phyloP scores from a whole-genome alignment of 2,888 invertebrate species.

The Caenorhabditis becei region DNA sequence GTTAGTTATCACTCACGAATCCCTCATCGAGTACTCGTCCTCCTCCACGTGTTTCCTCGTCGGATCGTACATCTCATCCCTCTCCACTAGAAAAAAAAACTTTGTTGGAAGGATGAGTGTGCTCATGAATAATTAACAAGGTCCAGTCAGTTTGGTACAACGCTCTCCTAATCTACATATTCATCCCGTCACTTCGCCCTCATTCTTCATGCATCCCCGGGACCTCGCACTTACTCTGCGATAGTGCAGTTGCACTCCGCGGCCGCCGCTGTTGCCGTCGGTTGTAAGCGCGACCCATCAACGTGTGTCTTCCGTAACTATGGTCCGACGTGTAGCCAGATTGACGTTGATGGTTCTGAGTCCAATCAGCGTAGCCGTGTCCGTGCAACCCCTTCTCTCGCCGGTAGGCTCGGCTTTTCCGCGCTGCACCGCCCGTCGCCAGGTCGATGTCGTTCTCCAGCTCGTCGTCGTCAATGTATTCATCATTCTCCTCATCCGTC shows the following conservation, averaged over 20 bases:
- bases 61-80: constrained; percentile 69
- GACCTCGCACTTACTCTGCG: constrained; percentile 67
- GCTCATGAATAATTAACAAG: constrained; percentile 49
- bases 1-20: constrained; percentile 33
- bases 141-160: constrained; percentile 31
- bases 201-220: constrained; percentile 36
- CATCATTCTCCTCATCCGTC: constrained; percentile 59
- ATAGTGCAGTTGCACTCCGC: constrained; percentile 74
- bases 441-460: constrained; percentile 64
- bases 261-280: constrained; percentile 70
- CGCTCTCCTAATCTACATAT: constrained; percentile 44
- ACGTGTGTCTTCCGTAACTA: constrained; percentile 63
- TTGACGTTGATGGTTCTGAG: constrained; percentile 60
- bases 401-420: constrained; percentile 68
- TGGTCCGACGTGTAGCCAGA: constrained; percentile 74
- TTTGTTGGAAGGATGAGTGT: constrained; percentile 17
- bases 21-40: constrained; percentile 50
- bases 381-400: constrained; percentile 49
- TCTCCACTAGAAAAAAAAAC: constrained; percentile 66
- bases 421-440: constrained; percentile 57
- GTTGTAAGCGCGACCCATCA: constrained; percentile 57
- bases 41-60: constrained; percentile 39
- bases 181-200: constrained; percentile 37
- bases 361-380: constrained; percentile 66
- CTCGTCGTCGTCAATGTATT: constrained; percentile 64